phyloP scores from a whole-genome alignment of 2,113 vertebrate species.

The Sterrhoptilus dennistouni region DNA sequence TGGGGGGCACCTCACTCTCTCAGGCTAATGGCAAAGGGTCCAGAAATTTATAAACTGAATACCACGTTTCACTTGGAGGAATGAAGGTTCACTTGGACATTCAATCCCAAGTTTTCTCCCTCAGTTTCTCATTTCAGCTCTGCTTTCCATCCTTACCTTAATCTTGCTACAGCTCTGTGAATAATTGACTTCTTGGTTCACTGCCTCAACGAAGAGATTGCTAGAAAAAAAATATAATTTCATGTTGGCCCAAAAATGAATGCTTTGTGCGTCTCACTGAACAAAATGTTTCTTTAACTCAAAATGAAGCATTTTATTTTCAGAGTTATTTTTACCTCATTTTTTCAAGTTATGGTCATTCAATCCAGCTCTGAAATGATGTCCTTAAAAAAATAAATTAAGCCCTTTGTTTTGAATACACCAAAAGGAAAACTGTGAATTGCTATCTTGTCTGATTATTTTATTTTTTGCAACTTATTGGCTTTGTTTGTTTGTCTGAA shows the following conservation, averaged over 20 bases:
- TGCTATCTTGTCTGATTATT: constrained; percentile 44
- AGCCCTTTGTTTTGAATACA: constrained; percentile 22
- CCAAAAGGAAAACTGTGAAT: neutral
- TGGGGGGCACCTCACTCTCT: neutral
- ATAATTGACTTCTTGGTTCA: constrained; percentile 58
- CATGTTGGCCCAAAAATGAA: constrained; percentile 20
- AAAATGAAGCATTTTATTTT: constrained; percentile 45
- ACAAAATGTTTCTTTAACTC: constrained; percentile 58
- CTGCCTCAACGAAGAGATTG: constrained; percentile 59
- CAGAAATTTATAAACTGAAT: neutral
- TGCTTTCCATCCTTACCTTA: constrained; percentile 41
- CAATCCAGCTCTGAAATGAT: constrained; percentile 11
- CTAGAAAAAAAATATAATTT: constrained; percentile 25
- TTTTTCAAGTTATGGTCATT: constrained; percentile 53
- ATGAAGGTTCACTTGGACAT: neutral
- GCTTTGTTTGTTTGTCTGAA: constrained; percentile 53
- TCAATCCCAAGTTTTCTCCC: neutral
- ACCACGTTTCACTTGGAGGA: neutral
- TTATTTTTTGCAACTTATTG: constrained; percentile 25
- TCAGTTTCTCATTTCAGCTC: neutral
- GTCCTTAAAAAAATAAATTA: neutral
- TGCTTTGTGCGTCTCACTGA: neutral
- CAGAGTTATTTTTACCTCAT: constrained; percentile 29
- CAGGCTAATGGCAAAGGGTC: neutral
- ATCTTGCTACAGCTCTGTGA: constrained; percentile 37